Evolutionary conservation across 2,113 vertebrate species (phyloP), one percentile per base, ranked within the genome.

Genomic region (Glaucidium brasilianum): DNA sequence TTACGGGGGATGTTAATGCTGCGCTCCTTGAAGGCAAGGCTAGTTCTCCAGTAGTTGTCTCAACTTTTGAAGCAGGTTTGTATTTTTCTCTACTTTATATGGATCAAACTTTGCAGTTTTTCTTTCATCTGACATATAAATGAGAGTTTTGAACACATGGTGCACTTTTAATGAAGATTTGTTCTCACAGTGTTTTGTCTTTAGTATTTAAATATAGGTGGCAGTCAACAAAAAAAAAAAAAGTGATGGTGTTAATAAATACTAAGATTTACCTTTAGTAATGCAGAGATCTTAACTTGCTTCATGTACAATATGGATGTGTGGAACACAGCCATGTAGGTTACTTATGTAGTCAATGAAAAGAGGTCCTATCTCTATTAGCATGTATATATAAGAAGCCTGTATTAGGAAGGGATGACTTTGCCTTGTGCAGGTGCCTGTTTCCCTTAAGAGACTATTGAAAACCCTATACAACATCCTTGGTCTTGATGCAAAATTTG

Each of bases 11-110:
- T 16, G 16, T 98, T 69, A 98, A 97, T 80, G 79, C 96, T 9
- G 99, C 98, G 6, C 84, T 96, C 25, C 71, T 59, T 30, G 98
- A 99, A 64, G 99, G 99, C 71, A 98, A 99, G 73, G 96, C 99
- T 56, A 98, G 98, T 35, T 91, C 98, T 39, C 97, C 98, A 21
- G 58, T 98, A 41, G 96, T 98, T 79, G 97, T 99, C 95, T 98
- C 98, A 66, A 99, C 99, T 50, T 98, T 99, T 93, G 99, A 99
- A 97, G 98, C 99, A 94, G 98, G 99, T 99, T 98, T 95, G 98
- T 95, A 49, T 15, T 23, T 67, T 83, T 93, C 88, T 86, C 14
- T 43, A 45, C n/a, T 69, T 78, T 21, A 32, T 43, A 83, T 27
- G 26, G 27, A 83, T 72, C 5, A 35, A 75, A 82, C 27, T 72